Evolutionary conservation across 35 echinoderm and acorn worm species (phyloP).

Genomic region (Apostichopus parvimensis): DNA sequence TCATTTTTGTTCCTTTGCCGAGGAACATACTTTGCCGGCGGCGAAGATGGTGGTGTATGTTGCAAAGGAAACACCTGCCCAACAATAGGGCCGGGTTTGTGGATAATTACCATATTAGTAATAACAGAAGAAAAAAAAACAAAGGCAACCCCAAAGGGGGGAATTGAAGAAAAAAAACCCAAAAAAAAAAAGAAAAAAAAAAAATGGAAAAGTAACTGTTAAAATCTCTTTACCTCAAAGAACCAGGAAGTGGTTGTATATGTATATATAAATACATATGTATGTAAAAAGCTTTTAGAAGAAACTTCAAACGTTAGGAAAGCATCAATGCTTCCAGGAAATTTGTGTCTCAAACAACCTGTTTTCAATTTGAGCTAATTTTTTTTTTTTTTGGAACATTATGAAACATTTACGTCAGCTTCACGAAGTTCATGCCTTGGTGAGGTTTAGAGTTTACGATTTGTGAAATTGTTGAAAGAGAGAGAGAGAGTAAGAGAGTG

Average conservation of each 20-base stretch:
- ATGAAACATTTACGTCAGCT: not conserved
- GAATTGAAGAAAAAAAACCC: not conserved
- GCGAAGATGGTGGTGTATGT: not conserved
- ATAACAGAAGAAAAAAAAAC: not conserved
- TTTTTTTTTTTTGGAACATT: conserved; percentile 11
- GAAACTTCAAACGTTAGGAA: not conserved
- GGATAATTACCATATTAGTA: conserved; percentile 15
- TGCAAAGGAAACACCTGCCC: not conserved
- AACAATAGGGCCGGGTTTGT: not conserved
- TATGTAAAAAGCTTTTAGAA: not conserved
- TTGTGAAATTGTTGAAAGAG: not conserved
- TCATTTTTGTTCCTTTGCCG: not conserved
- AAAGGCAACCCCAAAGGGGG: not conserved
- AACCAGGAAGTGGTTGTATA: not conserved
- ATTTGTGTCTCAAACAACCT: conserved; percentile 8
- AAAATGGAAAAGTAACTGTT: not conserved
- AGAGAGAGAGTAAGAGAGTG: not conserved
- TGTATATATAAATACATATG: not conserved
- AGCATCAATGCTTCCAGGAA: conserved; percentile 27
- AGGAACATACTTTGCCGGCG: not conserved
- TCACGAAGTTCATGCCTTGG: conserved; percentile 19
- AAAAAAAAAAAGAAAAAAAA: not conserved
- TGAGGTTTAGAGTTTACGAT: not conserved
- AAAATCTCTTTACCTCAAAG: not conserved
- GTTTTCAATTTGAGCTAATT: conserved; percentile 40